Percentiles rank a stretch among this genome's conserved stretches.
phyloP scores from a whole-genome alignment of 2,113 vertebrate genomes.

The Petromus typicus region DNA sequence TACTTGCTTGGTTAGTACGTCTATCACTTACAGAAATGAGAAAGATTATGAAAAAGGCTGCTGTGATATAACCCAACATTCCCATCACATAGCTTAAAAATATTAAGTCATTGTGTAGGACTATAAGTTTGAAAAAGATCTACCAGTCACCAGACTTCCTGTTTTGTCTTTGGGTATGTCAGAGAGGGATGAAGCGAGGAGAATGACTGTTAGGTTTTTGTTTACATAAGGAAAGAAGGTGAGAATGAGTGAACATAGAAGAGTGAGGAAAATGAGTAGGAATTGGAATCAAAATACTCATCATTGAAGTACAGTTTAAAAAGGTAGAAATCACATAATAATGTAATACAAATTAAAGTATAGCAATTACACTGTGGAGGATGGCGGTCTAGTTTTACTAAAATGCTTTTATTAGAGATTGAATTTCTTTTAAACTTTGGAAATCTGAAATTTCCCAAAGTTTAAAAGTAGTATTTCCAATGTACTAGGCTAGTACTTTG shows the following conservation, averaged over 20 bases:
- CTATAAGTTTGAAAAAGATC: not conserved
- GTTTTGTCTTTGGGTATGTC: not conserved
- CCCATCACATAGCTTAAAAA: not conserved
- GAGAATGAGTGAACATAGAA: not conserved
- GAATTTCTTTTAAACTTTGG: not conserved
- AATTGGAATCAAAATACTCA: not conserved
- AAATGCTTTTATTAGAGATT: not conserved
- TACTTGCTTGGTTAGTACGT: not conserved
- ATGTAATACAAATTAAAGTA: not conserved
- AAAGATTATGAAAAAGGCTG: not conserved
- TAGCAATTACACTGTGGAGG: not conserved
- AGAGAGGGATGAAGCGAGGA: not conserved
- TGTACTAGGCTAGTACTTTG: not conserved
- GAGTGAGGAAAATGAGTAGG: not conserved
- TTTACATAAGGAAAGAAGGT: not conserved
- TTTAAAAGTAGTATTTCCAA: not conserved
- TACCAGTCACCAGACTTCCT: not conserved
- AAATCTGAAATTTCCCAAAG: not conserved
- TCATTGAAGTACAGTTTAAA: not conserved
- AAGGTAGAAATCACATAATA: not conserved
- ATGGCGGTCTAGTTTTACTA: not conserved
- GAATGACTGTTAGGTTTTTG: not conserved
- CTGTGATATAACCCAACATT: not conserved
- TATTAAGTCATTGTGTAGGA: not conserved
- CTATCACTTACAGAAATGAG: not conserved